Base-by-base conservation (phyloP, 2,888 invertebrate species). In the Dilophus febrilis region DNA sequence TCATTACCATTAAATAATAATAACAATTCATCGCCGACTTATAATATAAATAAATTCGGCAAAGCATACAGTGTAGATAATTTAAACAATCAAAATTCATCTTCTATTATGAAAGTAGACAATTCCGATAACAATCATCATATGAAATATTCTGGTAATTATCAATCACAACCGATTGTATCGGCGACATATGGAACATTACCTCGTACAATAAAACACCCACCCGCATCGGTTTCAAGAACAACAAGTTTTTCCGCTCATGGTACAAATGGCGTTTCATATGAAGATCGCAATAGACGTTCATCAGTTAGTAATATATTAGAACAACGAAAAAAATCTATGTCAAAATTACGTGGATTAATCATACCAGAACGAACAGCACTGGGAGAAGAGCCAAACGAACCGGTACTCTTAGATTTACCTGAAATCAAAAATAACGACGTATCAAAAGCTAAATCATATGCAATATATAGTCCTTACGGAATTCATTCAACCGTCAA, bases 301-400 rank as follows among this genome's bases (percentile, higher is more conserved):
- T 72, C 72, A 2, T 77, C 79, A 44, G 67, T 84, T 52, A 79
- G 76, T 50, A 75, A 77, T 49, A 63, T 87, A 48, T 72, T 83
- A 49, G 87, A 87, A 58, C 84, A 86, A 56, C 70, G 87, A 41
- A 74, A 79, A 47, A 79, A 78, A 53, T 80, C 81, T 16, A 74
- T 86, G 61, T 83, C 85, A 3, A 88, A 87, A 59, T 61, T 90
- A 43, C 72, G 86, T 52, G 88, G 87, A n/a, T 64, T 90, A 50
- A 82, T 86, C 27, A 90, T 90, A 54, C 88, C 88, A 4, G 87
- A 88, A 51, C 68, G 71, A 44, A 66, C 71, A 12, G 59, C 68
- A 18, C 65, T 71, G 47, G 53, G 48, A 38, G 36, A 42, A 33
- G 37, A 41, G 35, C 34, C 38, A 13, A 48, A 59, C 61, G 66